phyloP scores from a whole-genome alignment of 2,797 vertebrate genomes.

The Melanotaenia nigrans region DNA sequence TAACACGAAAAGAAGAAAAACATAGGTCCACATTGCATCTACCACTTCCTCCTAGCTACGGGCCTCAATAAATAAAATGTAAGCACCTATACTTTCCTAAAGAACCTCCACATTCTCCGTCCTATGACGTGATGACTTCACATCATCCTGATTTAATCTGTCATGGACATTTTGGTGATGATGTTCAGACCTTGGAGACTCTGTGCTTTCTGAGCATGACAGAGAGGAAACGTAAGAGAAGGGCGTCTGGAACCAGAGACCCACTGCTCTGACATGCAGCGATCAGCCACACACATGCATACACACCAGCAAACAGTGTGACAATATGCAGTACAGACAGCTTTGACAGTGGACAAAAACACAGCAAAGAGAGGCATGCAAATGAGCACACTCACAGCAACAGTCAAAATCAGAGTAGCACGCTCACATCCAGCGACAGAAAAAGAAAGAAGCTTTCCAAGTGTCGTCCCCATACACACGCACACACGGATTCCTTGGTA shows the following conservation, averaged over 20 bases:
- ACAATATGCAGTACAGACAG: conserved; percentile 28
- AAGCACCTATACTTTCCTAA: conserved; percentile 34
- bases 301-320: conserved; percentile 31
- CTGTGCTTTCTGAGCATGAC: conserved; percentile 54
- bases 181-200: conserved; percentile 30
- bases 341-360: conserved; percentile 18
- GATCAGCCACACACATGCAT: conserved; percentile 44
- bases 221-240: conserved; percentile 39
- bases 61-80: conserved; percentile 15
- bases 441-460: conserved; percentile 36
- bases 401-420: conserved; percentile 31
- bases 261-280: conserved; percentile 37
- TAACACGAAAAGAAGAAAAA: conserved; percentile 55
- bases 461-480: conserved; percentile 55
- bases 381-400: conserved; percentile 30
- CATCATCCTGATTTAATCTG: conserved; percentile 38
- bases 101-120: conserved; percentile 17
- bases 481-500: conserved; percentile 73
- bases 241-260: conserved; percentile 31
- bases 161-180: conserved; percentile 33
- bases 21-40: conserved; percentile 56
- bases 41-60: conserved; percentile 38
- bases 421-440: conserved; percentile 17
- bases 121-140: conserved; percentile 26
- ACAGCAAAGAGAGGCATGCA: conserved; percentile 40